phyloP scores from a whole-genome alignment of 2,113 vertebrate species.

The Orientallactaga bullata region DNA sequence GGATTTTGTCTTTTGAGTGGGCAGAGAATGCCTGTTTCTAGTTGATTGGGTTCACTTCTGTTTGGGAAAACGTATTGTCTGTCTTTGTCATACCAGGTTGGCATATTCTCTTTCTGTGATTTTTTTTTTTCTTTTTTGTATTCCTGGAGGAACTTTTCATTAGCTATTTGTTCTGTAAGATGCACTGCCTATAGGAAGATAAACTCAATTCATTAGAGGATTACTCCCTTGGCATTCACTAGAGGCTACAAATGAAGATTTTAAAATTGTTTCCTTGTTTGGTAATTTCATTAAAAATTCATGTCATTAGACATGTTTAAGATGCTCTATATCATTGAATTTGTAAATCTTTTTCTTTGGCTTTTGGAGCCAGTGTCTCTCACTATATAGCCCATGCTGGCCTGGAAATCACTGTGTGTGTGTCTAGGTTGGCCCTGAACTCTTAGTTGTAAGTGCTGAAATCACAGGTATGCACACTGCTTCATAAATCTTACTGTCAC shows the following conservation, averaged over 20 bases:
- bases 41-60: background rate
- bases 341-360: background rate
- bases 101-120: background rate
- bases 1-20: background rate
- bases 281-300: conserved; percentile 8
- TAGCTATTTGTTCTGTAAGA: background rate
- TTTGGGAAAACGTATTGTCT: background rate
- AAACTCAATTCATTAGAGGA: background rate
- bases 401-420: too few species aligned
- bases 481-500: background rate
- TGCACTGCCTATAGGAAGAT: background rate
- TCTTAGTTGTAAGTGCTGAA: too few species aligned
- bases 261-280: background rate
- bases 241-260: background rate
- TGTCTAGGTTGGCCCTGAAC: too few species aligned
- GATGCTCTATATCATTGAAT: background rate
- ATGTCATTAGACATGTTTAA: background rate
- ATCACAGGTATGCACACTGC: too few species aligned
- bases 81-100: background rate
- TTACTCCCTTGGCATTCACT: background rate
- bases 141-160: background rate
- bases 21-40: background rate
- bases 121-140: background rate
- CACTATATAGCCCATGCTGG: too few species aligned
- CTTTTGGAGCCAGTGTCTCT: too few species aligned